phyloP scores from a whole-genome alignment of 2,797 vertebrate genomes.

The Rhinoraja longicauda region DNA sequence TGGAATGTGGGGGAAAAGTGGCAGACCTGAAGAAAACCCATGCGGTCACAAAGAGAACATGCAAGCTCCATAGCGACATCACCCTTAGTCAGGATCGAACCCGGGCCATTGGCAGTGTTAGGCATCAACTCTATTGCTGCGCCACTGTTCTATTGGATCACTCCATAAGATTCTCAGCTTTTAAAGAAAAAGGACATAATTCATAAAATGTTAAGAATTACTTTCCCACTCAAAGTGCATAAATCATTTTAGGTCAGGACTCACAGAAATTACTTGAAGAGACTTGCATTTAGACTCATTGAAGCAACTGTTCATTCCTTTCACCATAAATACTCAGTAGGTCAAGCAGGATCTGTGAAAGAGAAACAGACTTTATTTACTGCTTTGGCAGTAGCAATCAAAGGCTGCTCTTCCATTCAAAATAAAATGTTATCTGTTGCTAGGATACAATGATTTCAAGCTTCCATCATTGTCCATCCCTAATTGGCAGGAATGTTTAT shows the following conservation, averaged over 20 bases:
- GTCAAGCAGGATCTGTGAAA: no score
- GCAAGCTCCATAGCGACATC: no score
- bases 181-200: not conserved
- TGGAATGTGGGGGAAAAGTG: no score
- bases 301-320: not conserved
- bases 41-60: no score
- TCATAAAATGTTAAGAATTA: not conserved
- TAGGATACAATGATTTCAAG: not conserved
- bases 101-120: no score
- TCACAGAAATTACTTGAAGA: no score
- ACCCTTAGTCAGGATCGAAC: no score
- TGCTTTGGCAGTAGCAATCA: not conserved
- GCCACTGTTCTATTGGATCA: not conserved
- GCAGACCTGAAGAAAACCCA: no score
- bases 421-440: not conserved
- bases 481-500: constrained; percentile 15
- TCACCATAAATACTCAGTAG: not conserved
- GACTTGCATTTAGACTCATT: not conserved
- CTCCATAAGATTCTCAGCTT: not conserved
- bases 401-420: not conserved
- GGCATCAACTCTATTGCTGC: no score
- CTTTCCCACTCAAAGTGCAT: not conserved
- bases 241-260: not conserved
- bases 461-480: not conserved
- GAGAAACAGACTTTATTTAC: not conserved